Evolutionary conservation across 2,113 vertebrate species (phyloP), one percentile per base, ranked within the genome.

Genomic region (Ginglymostoma cirratum): DNA sequence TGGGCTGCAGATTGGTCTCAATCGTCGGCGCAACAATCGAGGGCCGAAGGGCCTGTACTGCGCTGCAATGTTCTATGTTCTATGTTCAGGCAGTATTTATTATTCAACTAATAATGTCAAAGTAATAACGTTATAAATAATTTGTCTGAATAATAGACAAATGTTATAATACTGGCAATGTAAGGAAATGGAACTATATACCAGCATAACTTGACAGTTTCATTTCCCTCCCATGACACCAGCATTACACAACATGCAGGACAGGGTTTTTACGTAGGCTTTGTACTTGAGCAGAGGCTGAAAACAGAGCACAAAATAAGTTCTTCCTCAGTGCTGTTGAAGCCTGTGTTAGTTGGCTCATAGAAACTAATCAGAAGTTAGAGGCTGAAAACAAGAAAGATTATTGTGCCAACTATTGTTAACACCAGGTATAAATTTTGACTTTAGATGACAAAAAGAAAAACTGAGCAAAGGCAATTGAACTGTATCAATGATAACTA

Each of bases 21-120:
- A n/a, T n/a, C n/a, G n/a, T n/a, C n/a, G n/a, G n/a, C n/a, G n/a
- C n/a, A n/a, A n/a, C n/a, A n/a, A n/a, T n/a, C n/a, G n/a, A n/a
- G n/a, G n/a, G n/a, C n/a, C n/a, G n/a, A n/a, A n/a, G n/a, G n/a
- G n/a, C n/a, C n/a, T n/a, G n/a, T n/a, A n/a, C n/a, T n/a, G n/a
- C n/a, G n/a, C n/a, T n/a, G n/a, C n/a, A n/a, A n/a, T n/a, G n/a
- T n/a, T n/a, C n/a, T n/a, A n/a, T n/a, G n/a, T n/a, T n/a, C n/a
- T n/a, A n/a, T n/a, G n/a, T n/a, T n/a, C 2, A 67, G 86, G 55
- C 55, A 94, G 69, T 66, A 70, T 70, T 38, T 45, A 94, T 69
- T 94, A 94, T 69, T 94, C 70, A 94, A 69, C 38, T 24, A 6
- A 69, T 69, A 67, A 94, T 45, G 92, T 45, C 92, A 94, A 69